These are phyloP conservation scores for Neria commutata DNA, from an alignment of 2,888 invertebrate genomes.

Conservation along the genomic window DNA sequence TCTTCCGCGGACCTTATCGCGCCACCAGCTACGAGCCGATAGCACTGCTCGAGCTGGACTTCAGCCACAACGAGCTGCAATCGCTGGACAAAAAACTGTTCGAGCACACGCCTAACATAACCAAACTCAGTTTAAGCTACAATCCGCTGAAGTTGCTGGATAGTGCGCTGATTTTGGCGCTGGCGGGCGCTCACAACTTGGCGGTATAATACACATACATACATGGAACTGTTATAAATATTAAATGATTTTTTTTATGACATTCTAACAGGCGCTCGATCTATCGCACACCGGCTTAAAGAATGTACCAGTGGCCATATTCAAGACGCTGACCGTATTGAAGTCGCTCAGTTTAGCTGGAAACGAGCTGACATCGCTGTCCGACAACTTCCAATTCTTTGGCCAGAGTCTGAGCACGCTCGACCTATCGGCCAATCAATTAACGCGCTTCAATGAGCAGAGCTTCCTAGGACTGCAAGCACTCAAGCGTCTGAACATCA, in stretches of 20 bases:
- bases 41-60: conserved; percentile 67
- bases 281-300: conserved; percentile 68
- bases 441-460: conserved; percentile 66
- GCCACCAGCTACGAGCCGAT: conserved; percentile 67
- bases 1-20: conserved; percentile 72
- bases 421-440: conserved; percentile 69
- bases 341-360: conserved; percentile 67
- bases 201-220: conserved; percentile 61
- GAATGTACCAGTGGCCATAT: conserved; percentile 65
- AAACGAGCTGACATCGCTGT: conserved; percentile 68
- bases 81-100: conserved; percentile 69
- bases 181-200: conserved; percentile 65
- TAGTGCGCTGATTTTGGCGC: conserved; percentile 66
- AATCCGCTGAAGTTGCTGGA: conserved; percentile 70
- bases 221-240: not conserved
- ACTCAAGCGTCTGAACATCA: conserved; percentile 68
- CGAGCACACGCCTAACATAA: conserved; percentile 69
- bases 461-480: conserved; percentile 67
- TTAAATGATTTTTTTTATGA: not conserved
- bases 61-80: conserved; percentile 70
- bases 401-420: conserved; percentile 66
- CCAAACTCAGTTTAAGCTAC: conserved; percentile 67
- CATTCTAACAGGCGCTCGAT: conserved; percentile 67
- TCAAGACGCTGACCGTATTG: conserved; percentile 64
- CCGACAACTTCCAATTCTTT: conserved; percentile 65